These are phyloP conservation scores for Myocastor coypus DNA, from an alignment of 2,113 vertebrate genomes.

Conservation along the genomic window DNA sequence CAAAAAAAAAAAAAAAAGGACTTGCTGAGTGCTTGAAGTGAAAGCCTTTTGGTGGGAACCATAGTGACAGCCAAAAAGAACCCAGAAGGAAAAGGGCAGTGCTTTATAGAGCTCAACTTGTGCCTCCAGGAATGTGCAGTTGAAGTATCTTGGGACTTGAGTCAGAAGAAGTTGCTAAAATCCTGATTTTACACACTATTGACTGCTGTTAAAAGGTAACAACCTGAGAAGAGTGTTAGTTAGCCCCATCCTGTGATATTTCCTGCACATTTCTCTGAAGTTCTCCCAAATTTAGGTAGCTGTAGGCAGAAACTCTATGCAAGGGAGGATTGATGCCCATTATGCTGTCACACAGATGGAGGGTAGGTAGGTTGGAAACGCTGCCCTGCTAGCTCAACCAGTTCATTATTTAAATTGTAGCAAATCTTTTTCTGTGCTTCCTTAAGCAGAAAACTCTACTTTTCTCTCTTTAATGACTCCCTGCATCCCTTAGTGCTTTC, in stretches of 20 bases:
- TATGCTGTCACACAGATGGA: not conserved
- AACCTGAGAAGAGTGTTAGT: not conserved
- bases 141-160: conserved; percentile 20
- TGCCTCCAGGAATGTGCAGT: not conserved
- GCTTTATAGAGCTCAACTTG: not conserved
- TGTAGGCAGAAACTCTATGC: not conserved
- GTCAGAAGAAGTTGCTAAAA: conserved; percentile 23
- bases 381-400: not conserved
- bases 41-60: not conserved
- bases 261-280: not conserved
- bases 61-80: not conserved
- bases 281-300: not conserved
- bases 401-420: not conserved
- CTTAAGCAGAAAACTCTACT: not conserved
- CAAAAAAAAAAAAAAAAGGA: no score
- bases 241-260: not conserved
- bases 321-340: not conserved
- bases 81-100: not conserved
- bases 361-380: not conserved
- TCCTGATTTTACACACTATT: not conserved
- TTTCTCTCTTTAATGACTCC: not conserved
- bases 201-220: not conserved
- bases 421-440: not conserved
- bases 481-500: not conserved
- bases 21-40: conserved; percentile 28